phyloP scores from a whole-genome alignment of 2,888 invertebrate genomes.

The Acronicta aceris region DNA sequence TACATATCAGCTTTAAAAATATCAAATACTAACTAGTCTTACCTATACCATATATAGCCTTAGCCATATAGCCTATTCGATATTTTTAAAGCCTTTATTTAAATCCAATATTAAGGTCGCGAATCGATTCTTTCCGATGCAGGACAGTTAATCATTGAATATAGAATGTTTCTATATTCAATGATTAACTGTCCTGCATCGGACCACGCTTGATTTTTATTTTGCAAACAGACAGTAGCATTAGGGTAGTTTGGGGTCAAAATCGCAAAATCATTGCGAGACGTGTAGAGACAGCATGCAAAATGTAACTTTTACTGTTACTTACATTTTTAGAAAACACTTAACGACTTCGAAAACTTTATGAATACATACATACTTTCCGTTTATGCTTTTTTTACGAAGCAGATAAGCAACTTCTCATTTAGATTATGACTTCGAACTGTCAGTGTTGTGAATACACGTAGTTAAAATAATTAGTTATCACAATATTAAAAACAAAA shows the following conservation, averaged over 20 bases:
- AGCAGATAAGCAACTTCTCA: no score
- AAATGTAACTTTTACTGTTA: conserved; percentile 17
- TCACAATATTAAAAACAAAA: no score
- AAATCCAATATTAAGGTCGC: background rate
- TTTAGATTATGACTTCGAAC: no score
- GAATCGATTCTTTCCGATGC: conserved; percentile 23
- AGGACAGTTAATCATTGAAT: conserved; percentile 49
- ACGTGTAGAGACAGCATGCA: conserved; percentile 64
- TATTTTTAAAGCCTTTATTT: conserved; percentile 1
- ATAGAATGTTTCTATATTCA: conserved; percentile 59
- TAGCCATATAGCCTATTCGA: no score
- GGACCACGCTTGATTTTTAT: conserved; percentile 67
- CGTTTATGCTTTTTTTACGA: no score
- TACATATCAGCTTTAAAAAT: no score
- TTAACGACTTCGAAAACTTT: background rate
- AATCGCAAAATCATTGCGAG: conserved; percentile 72
- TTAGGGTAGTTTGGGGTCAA: conserved; percentile 71
- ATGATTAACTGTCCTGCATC: conserved; percentile 51
- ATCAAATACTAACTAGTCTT: no score
- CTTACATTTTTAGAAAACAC: background rate
- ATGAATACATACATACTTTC: no score
- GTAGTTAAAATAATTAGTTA: no score
- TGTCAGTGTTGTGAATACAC: no score
- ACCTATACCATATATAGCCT: no score
- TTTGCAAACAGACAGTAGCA: conserved; percentile 75